Evolutionary conservation across 2,888 invertebrate species (phyloP), one percentile per base, ranked within the genome.

Genomic region (Digitonthophagus gazella): DNA sequence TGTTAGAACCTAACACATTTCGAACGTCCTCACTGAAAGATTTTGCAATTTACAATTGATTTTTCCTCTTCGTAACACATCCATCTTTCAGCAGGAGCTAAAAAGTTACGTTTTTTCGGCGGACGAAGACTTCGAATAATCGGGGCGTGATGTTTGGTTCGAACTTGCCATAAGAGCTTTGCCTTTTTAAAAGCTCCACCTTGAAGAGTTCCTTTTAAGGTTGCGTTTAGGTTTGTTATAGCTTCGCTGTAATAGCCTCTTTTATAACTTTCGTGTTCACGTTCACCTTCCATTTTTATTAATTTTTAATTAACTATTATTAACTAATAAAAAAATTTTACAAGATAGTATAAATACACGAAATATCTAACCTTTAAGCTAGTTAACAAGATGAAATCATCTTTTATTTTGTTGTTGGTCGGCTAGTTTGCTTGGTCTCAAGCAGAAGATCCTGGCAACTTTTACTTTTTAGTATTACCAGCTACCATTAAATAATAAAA

Each of bases 51-150:
- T 78, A 89, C 89, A 75, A 89, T 85, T 20, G 86, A 86, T 58
- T 86, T 86, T 75, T 90, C 89, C 74, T 87, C 87, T 58, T 85
- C 84, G 71, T 87, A 89, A 0, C 86, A 87, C 67, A 88, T 88
- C 90, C 90, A 90, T 72, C 89, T 82, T 58, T 89, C 88, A 0
- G 88, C 88, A 0, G 89, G 88, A 8, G 88, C 83, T 5, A 90
- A 80, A 5, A 85, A 76, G 70, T 84, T 83, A 0, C 84, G 80
- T 70, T 81, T 83, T 56, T 82, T 80, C 0, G 86, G 85, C 70
- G 82, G 83, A 0, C 84, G 83, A 16, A 88, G 75, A 2, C 85
- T 83, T 56, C 81, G 78, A 44, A 89, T 75, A 67, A 84, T 84
- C 0, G 89, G 88, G 0, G 87, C 84, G 68, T 89, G 80, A 64